A percentile compares a stretch with the other conserved stretches of the same genome.
Evolutionary conservation across 2,113 vertebrate species (phyloP).

Genomic region (Philantomba maxwellii): DNA sequence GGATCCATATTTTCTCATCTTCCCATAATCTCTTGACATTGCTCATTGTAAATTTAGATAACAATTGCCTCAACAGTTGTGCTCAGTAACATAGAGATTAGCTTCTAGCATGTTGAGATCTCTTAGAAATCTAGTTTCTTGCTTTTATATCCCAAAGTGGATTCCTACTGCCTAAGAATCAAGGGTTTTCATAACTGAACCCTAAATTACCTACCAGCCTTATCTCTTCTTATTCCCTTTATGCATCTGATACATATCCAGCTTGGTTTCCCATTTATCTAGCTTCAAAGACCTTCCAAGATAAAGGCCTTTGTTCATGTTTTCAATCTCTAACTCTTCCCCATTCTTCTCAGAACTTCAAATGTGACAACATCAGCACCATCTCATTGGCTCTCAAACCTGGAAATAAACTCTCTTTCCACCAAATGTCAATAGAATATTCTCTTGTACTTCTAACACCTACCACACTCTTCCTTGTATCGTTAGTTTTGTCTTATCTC

Average conservation of each 20-base stretch:
- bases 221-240: not conserved
- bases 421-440: not conserved
- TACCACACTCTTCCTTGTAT: not conserved
- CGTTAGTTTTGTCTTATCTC: not conserved
- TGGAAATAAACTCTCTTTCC: not conserved
- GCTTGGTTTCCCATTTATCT: not conserved
- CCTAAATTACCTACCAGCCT: not conserved
- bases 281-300: not conserved
- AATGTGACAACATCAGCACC: not conserved
- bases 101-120: not conserved
- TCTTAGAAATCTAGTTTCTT: not conserved
- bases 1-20: not conserved
- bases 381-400: not conserved
- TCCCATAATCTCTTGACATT: not conserved
- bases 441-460: not conserved
- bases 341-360: not conserved
- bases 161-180: not conserved
- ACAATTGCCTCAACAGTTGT: not conserved
- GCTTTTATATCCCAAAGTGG: not conserved
- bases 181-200: not conserved
- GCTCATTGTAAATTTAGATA: not conserved
- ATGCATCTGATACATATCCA: not conserved
- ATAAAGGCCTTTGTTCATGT: not conserved
- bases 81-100: not conserved
- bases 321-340: not conserved